Evolutionary conservation across 2,113 vertebrate genomes (phyloP).

Genomic region (Zingel zingel): DNA sequence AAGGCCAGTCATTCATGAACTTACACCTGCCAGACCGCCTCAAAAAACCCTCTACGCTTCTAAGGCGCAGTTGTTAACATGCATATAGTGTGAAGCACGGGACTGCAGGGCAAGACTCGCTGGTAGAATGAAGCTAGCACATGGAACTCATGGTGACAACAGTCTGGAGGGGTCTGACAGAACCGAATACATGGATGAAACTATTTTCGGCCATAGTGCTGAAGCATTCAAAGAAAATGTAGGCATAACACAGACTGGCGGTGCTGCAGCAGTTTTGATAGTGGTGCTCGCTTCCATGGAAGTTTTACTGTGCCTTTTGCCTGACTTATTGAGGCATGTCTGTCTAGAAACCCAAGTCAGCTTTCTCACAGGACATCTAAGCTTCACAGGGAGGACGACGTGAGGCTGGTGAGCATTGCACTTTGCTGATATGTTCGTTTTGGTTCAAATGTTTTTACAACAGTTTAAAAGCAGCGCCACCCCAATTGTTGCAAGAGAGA

Average conservation of each 20-base stretch:
- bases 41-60: slow-evolving; percentile 58
- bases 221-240: slow-evolving; percentile 56
- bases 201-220: slow-evolving; percentile 31
- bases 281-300: slow-evolving; percentile 72
- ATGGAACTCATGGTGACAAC: slow-evolving; percentile 30
- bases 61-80: slow-evolving; percentile 74
- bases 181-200: slow-evolving; percentile 29
- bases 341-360: slow-evolving; percentile 73
- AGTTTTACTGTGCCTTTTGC: slow-evolving; percentile 76
- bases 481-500: slow-evolving; percentile 57
- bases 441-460: slow-evolving; percentile 72
- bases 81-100: slow-evolving; percentile 57
- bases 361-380: slow-evolving; percentile 72
- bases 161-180: slow-evolving; percentile 44
- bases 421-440: slow-evolving; percentile 79
- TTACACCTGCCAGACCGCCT: slow-evolving; percentile 81
- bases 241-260: slow-evolving; percentile 62
- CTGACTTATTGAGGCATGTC: slow-evolving; percentile 80
- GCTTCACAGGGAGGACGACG: slow-evolving; percentile 67
- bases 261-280: slow-evolving; percentile 75
- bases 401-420: slow-evolving; percentile 60
- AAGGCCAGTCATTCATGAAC: slow-evolving; percentile 84
- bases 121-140: slow-evolving; percentile 28
- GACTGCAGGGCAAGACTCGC: slow-evolving; percentile 1
- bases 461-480: slow-evolving; percentile 64